Evolutionary conservation across 2,888 invertebrate species (phyloP), one percentile per base, ranked within the genome.

Genomic region (Megamerina dolium): DNA sequence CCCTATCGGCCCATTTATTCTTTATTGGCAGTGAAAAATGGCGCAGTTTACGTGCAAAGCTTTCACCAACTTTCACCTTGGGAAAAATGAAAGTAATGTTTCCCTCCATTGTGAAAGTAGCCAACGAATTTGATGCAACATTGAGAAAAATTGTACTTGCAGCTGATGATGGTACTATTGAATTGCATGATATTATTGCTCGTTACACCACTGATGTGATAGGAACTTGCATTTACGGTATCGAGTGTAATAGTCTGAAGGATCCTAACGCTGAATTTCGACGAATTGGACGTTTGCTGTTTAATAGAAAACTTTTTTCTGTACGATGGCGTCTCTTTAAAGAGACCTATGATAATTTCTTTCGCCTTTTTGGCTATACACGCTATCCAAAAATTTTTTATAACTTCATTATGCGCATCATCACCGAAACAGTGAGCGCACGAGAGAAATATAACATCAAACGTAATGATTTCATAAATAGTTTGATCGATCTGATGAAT

Each of bases 31-130:
- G 70, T 4, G 54, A 64, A 2, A 61, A 69, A 29, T 77, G 77
- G 77, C 73, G 68, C 26, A 51, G 56, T 3, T 49, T 76, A 37
- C 54, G 77, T 19, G 49, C 60, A 0, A 73, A 73, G 36, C 49
- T 76, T 2, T 66, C 73, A n/a, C 73, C 75, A 2, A 73, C 74
- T 0, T 77, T 77, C 44, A 73, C 75, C 1, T 70, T 74, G 0
- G 74, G 73, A 2, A 75, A 75, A 55, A 73, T 76, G 59, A 75
- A 73, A 46, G 61, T 58, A 9, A 74, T 75, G 73, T 74, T 73
- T 41, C 57, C 58, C 8, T 63, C 65, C 0, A 51, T 74, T 9
- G 46, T 58, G 0, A 49, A 53, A 1, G 71, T 72, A 21, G 61
- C 64, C 0, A 41, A 53, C 4, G 50, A 60, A 20, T 43, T 63